Percentiles rank a stretch among this genome's conserved stretches.
Conservation (phyloP, 2,113 vertebrate species). For the Crotophaga sulcirostris region DNA sequence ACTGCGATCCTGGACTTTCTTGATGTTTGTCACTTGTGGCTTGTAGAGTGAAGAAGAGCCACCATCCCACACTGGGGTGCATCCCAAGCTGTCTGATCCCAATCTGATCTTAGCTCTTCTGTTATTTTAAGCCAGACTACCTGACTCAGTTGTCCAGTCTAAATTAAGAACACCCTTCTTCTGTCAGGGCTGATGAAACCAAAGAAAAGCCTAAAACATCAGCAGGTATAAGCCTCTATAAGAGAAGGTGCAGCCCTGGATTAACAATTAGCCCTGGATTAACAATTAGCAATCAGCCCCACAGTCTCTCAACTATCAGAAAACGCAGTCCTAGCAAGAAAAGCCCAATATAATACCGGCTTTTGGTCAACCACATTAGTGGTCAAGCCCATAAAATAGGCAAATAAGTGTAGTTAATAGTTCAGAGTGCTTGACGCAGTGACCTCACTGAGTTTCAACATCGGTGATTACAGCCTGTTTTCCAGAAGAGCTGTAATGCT, state of each 20-base stretch:
- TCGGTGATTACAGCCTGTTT: not conserved
- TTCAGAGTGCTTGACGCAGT: not conserved
- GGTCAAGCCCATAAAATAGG: not conserved
- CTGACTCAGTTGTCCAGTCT: not conserved
- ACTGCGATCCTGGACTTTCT: accelerated
- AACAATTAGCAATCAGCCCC: not conserved
- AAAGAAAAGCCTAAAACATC: not conserved
- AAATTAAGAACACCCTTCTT: not conserved
- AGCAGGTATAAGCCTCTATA: not conserved
- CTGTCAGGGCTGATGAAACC: not conserved
- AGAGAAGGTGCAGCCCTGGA: not conserved
- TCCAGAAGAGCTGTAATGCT: not conserved
- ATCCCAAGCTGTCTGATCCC: not conserved
- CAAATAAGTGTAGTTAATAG: not conserved
- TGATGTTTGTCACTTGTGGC: not conserved
- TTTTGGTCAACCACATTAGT: not conserved
- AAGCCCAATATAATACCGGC: not conserved
- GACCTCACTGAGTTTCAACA: slow-evolving; percentile 33
- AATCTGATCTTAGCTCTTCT: not conserved
- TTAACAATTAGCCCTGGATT: not conserved
- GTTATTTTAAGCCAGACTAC: not conserved
- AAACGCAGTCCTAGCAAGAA: not conserved
- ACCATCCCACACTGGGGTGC: not conserved
- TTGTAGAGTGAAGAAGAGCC: not conserved
- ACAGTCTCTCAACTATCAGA: not conserved